These are phyloP conservation scores for Orchesellides sinensis DNA, from an alignment of 2,888 invertebrate genomes.

Conservation along the genomic window DNA sequence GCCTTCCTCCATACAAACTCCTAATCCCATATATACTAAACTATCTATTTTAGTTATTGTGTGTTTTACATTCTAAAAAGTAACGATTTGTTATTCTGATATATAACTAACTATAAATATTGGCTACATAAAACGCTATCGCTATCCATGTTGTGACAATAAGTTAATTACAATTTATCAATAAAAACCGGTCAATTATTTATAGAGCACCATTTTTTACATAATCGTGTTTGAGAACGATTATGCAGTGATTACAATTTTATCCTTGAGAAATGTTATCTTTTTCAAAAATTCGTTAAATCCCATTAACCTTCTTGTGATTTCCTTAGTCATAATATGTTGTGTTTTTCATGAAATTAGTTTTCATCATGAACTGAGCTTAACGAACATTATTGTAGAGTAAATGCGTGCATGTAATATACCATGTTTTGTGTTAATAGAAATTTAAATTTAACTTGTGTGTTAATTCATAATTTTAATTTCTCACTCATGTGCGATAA, in stretches of 20 bases:
- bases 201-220: constrained; percentile 36
- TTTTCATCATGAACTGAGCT: too few species aligned
- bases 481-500: neutral
- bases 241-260: too few species aligned
- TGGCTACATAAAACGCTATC: neutral
- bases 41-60: too few species aligned
- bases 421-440: neutral
- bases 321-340: too few species aligned
- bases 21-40: too few species aligned
- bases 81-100: neutral
- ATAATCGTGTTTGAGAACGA: too few species aligned
- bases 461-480: too few species aligned
- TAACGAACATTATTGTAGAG: neutral
- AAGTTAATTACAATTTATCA: neutral
- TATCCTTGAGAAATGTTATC: too few species aligned
- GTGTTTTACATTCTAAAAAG: neutral
- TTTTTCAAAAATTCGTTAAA: too few species aligned
- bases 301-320: neutral
- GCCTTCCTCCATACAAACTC: neutral
- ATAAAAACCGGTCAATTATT: constrained; percentile 36
- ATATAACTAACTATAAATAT: neutral
- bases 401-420: neutral
- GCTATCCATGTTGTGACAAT: neutral
- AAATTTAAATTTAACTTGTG: neutral
- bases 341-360: too few species aligned